Base-by-base conservation (phyloP, 2,113 vertebrate species). In the Pseudorectes ferrugineus region DNA sequence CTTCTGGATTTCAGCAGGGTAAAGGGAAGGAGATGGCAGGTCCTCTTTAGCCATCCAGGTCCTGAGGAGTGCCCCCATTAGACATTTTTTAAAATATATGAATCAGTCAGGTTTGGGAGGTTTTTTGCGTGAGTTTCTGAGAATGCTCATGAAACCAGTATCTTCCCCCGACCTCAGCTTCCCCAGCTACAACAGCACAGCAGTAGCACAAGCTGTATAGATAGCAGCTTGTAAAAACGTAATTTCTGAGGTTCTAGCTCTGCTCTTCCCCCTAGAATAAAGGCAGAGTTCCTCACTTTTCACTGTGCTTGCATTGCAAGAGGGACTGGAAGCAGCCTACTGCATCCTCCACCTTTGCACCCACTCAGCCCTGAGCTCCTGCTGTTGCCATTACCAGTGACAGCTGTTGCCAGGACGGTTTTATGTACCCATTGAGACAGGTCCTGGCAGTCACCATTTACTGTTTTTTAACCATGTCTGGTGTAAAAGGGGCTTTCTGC, bases 201-300 rank as follows among this genome's bases (percentile, higher is more conserved):
- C 45, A 40, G 29, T n/a, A 51, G 51, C 79, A 58, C 4, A 2
- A 71, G 6, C 23, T 31, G 36, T 18, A n/a, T 10, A 51, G 35
- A 40, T 8, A 74, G 5, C 43, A 59, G 6, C 20, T 23, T 28
- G 38, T 46, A 43, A 42, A 33, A 55, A 25, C 0, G 0, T 17
- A 2, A 18, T 85, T 75, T 45, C 33, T 65, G 61, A 82, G n/a
- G 54, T 35, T 51, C 48, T 55, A 65, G 81, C 45, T 87, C 52
- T 61, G 31, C 52, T 68, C 16, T 40, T 31, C 25, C 13, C 24
- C 31, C 45, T 9, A 52, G n/a, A 73, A 68, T 9, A 36, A 43
- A 55, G 2, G 12, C 33, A 31, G 11, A 42, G 45, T 20, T 84
- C 28, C 55, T 36, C 55, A 48, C 40, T 83, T 89, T 16, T 61